These are phyloP conservation scores for Oxystoma pomonae DNA, from an alignment of 2,888 invertebrate genomes.

Conservation along the genomic window DNA sequence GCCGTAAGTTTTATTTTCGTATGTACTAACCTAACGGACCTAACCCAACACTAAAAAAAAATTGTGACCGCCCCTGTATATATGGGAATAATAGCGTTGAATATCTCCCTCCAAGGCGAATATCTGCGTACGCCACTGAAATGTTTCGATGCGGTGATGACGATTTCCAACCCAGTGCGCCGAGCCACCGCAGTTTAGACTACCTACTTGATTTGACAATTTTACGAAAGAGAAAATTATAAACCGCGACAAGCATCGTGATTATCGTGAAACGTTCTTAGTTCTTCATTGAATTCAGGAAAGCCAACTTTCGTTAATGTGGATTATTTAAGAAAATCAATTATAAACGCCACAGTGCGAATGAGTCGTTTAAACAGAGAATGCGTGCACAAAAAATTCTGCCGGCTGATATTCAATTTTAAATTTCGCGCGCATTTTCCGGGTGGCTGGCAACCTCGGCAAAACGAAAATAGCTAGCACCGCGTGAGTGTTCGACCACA, in stretches of 20 bases:
- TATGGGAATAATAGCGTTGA: too few relatives aligned
- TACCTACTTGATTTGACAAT: background rate
- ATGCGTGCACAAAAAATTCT: slow-evolving; percentile 15
- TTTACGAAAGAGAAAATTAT: background rate
- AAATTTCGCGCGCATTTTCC: slow-evolving; percentile 25
- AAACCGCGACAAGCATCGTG: background rate
- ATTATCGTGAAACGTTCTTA: slow-evolving; percentile 1
- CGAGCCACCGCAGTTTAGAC: background rate
- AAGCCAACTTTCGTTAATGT: background rate
- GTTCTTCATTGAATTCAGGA: slow-evolving; percentile 13
- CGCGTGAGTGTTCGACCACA: slow-evolving; percentile 20
- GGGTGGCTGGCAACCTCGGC: slow-evolving; percentile 9
- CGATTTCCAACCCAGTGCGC: background rate
- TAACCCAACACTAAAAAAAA: too few relatives aligned
- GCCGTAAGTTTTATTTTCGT: too few relatives aligned
- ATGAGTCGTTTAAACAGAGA: slow-evolving; percentile 12
- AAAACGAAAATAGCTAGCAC: slow-evolving; percentile 17
- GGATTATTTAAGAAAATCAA: slow-evolving; percentile 5
- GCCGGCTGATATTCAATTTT: slow-evolving; percentile 18
- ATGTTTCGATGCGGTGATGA: too few relatives aligned
- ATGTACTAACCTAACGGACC: too few relatives aligned
- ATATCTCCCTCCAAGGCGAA: too few relatives aligned
- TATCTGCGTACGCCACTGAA: too few relatives aligned
- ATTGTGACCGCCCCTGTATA: too few relatives aligned
- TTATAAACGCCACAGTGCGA: background rate